Base-by-base conservation (phyloP, 2,113 vertebrate species). In the Alligator mississippiensis region DNA sequence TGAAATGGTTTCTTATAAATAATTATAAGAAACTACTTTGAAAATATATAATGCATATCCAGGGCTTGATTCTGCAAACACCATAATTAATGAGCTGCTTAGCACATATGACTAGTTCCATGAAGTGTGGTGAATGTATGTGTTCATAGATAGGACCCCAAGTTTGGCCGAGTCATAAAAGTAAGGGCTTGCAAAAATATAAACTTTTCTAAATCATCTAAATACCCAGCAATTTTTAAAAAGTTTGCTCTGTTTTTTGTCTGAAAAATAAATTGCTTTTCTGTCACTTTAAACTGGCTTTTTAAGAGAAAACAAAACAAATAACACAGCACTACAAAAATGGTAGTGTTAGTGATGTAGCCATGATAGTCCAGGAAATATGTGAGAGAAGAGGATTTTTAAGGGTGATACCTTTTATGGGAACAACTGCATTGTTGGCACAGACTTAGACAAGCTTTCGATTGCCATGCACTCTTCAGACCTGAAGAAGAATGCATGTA, bases 1-100 rank as follows among this genome's bases (percentile, higher is more conserved):
- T 38, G 5, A 96, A 93, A 92, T 82, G 1, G 92, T 95, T 91
- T 84, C 84, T 94, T 90, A 83, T 95, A 93, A 96, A 96, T 92
- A 90, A 93, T 93, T 92, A 85, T 87, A 91, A 84, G n/a, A 93
- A 90, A 89, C 55, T 21, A 22, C 80, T 62, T 90, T 25, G 3
- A 81, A 93, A 93, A n/a, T 87, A 24, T 87, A 77, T 87, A 3
- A 30, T 61, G 90, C 88, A 84, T 78, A 87, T 90, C 79, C 86
- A 89, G 60, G n/a, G 57, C 4, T 63, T 64, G 28, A 78, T 86
- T 80, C 63, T 94, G 77, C 64, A 86, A 6, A 0, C 5, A 58
- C 28, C 80, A 88, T 68, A 90, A 59, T 14, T 68, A 4, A 28
- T 25, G 6, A 27, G 27, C 54, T 82, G 80, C 25, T 80, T 89